Conservation (phyloP, 2,113 vertebrate genomes). For the Gallinago jamesoni region DNA sequence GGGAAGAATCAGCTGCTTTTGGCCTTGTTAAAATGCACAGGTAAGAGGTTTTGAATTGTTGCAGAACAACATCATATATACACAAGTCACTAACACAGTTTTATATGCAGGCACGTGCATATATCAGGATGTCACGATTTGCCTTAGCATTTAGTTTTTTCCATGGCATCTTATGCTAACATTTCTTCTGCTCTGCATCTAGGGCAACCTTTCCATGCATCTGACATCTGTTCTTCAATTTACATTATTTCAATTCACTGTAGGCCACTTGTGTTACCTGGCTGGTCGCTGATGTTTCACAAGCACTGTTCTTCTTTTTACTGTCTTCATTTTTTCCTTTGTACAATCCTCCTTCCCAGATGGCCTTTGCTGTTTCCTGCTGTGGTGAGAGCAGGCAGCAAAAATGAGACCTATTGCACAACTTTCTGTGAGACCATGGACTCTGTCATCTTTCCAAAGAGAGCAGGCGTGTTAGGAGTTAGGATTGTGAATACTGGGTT, state of each 20-base stretch:
- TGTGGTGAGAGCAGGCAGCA: slow-evolving; percentile 14
- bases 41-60: slow-evolving; percentile 70
- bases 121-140: neutral
- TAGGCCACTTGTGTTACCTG: neutral
- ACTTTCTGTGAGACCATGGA: neutral
- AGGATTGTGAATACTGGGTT: neutral
- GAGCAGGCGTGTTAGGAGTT: neutral
- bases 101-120: neutral
- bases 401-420: slow-evolving; percentile 13
- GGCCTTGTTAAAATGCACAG: slow-evolving; percentile 96
- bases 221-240: neutral
- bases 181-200: neutral
- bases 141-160: neutral
- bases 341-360: neutral
- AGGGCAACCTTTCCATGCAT: neutral
- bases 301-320: neutral
- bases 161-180: neutral
- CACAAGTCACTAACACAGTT: neutral
- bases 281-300: neutral
- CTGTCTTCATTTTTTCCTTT: slow-evolving; percentile 1
- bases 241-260: neutral
- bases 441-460: neutral
- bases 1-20: slow-evolving; percentile 96
- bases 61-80: neutral
- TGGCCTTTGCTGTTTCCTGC: neutral